Conservation (phyloP, 2,797 vertebrate species). For the Gallinago stenura region DNA sequence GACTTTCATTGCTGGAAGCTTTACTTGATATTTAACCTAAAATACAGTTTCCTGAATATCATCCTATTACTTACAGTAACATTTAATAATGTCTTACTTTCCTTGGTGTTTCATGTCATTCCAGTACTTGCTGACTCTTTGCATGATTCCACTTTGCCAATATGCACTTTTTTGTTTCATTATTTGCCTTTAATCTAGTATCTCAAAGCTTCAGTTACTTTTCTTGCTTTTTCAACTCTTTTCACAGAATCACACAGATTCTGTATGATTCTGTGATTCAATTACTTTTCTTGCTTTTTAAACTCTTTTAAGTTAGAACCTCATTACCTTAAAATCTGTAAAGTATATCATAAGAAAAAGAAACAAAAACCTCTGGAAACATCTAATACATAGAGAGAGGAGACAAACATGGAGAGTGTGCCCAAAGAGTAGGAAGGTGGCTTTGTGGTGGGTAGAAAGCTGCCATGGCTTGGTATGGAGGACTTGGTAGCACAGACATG, state of each 20-base stretch:
- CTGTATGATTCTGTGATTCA: neutral
- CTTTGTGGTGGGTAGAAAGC: neutral
- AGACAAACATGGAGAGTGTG: neutral
- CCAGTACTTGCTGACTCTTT: neutral
- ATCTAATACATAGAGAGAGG: neutral
- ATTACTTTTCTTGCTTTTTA: neutral
- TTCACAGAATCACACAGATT: too few relatives aligned
- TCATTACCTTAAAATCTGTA: neutral
- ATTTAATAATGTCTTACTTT: neutral
- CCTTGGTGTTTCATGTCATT: neutral
- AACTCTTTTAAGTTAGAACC: neutral
- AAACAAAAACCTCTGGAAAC: neutral
- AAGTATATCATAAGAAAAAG: neutral
- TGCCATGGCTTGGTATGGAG: neutral
- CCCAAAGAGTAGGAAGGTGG: neutral
- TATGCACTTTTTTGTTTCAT: neutral
- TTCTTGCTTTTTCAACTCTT: neutral
- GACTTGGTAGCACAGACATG: neutral
- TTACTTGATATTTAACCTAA: constrained; percentile 7
- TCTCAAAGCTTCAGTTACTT: neutral
- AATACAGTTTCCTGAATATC: neutral
- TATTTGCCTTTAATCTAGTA: neutral
- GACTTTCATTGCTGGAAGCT: constrained; percentile 3
- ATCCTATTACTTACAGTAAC: neutral
- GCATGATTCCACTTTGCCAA: neutral